phyloP scores from a whole-genome alignment of 2,888 invertebrate species.

The Clusia tigrina region DNA sequence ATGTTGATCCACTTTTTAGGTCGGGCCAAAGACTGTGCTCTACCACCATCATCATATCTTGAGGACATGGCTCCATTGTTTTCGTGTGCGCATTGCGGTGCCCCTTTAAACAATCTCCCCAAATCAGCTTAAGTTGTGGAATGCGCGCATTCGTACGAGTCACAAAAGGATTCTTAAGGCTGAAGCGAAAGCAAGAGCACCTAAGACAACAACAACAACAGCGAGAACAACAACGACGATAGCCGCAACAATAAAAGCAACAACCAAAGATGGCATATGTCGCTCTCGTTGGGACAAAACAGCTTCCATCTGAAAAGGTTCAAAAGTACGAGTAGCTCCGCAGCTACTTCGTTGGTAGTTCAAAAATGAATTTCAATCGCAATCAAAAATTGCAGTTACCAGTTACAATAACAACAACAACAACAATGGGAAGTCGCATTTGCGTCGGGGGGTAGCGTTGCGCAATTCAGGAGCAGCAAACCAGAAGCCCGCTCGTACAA shows the following conservation, averaged over 20 bases:
- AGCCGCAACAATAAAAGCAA: constrained; percentile 14
- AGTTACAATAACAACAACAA: constrained; percentile 17
- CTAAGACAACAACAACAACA: neutral
- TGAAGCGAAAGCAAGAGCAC: no score
- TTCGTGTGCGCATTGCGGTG: neutral
- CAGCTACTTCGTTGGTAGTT: constrained; percentile 11
- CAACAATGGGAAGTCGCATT: constrained; percentile 10
- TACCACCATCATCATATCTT: constrained; percentile 6
- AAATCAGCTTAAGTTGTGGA: constrained; percentile 37
- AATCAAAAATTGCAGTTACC: constrained; percentile 35
- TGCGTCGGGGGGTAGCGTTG: neutral
- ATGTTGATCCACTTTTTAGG: constrained; percentile 28
- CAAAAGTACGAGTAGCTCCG: neutral
- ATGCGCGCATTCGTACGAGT: constrained; percentile 16
- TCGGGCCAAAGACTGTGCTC: constrained; percentile 12
- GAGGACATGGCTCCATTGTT: neutral
- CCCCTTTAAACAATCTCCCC: constrained; percentile 32
- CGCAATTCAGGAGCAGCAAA: constrained; percentile 3
- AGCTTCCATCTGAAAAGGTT: constrained; percentile 19
- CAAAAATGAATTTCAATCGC: constrained; percentile 37
- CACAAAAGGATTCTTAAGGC: constrained; percentile 10
- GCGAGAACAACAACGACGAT: neutral
- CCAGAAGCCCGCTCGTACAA: no score
- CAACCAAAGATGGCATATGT: constrained; percentile 38
- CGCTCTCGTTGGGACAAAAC: constrained; percentile 41